phyloP scores from a whole-genome alignment of 2,888 invertebrate genomes.

The Thereva unica region DNA sequence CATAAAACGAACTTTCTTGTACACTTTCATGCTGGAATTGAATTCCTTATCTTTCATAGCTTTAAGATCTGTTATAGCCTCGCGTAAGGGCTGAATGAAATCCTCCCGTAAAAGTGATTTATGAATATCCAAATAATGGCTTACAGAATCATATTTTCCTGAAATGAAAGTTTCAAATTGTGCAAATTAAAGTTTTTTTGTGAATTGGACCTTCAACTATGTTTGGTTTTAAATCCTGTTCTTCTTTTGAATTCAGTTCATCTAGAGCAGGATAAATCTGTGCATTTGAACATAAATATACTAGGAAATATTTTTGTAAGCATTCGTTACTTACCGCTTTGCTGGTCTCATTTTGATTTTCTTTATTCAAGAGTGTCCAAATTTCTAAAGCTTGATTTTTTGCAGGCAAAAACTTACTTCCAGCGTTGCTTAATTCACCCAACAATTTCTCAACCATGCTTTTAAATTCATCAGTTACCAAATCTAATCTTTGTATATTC shows the following conservation, averaged over 20 bases:
- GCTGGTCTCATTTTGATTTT: background rate
- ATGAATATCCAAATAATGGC: constrained; percentile 78
- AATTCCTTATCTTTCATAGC: constrained; percentile 31
- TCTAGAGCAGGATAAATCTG: constrained; percentile 61
- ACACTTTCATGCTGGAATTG: constrained; percentile 40
- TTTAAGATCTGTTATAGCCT: constrained; percentile 50
- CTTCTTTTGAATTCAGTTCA: constrained; percentile 54
- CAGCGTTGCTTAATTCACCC: constrained; percentile 39
- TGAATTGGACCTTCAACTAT: constrained; percentile 61
- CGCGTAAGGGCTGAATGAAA: constrained; percentile 72
- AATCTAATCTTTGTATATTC: constrained; percentile 46
- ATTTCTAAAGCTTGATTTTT: background rate
- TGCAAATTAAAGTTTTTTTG: background rate
- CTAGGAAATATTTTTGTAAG: background rate
- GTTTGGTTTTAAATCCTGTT: constrained; percentile 61
- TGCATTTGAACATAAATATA: constrained; percentile 4
- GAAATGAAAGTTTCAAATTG: background rate
- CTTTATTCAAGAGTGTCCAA: background rate
- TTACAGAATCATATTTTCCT: constrained; percentile 66
- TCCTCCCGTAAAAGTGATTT: constrained; percentile 80
- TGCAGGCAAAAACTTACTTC: constrained; percentile 7
- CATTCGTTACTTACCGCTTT: background rate
- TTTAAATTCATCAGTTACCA: constrained; percentile 24
- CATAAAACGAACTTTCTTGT: constrained; percentile 48
- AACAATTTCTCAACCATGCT: constrained; percentile 57